These are phyloP conservation scores for Austrolebias charrua DNA, from an alignment of 2,797 vertebrate species.

Conservation along the genomic window DNA sequence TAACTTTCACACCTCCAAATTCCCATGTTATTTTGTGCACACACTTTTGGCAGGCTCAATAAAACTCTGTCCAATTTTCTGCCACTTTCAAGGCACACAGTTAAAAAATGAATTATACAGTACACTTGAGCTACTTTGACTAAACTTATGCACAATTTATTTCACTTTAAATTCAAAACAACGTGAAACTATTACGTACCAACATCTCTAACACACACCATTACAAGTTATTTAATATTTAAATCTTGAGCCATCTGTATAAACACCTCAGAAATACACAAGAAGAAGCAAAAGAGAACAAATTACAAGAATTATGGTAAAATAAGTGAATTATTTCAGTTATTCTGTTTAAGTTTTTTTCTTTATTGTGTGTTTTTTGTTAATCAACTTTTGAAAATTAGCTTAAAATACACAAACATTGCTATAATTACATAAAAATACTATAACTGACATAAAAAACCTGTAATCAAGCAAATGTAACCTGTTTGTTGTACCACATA, in stretches of 20 bases:
- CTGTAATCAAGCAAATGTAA: background rate
- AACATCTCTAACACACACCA: constrained; percentile 16
- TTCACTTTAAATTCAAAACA: constrained; percentile 21
- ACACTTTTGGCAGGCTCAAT: constrained; percentile 46
- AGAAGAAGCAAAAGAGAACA: constrained; percentile 1
- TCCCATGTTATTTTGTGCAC: constrained; percentile 36
- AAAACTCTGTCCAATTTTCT: constrained; percentile 25
- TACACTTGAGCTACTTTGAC: constrained; percentile 20
- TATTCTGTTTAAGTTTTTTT: constrained; percentile 10
- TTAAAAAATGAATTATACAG: background rate
- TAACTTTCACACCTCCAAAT: constrained; percentile 44
- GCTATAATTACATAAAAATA: background rate
- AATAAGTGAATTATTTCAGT: constrained; percentile 12
- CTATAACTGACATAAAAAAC: background rate
- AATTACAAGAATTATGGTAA: background rate
- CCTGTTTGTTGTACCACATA: too few species aligned
- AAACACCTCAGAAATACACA: constrained; percentile 10
- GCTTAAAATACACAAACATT: constrained; percentile 10
- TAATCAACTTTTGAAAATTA: constrained; percentile 5
- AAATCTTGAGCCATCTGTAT: constrained; percentile 9
- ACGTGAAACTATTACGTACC: constrained; percentile 20
- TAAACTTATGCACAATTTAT: constrained; percentile 18
- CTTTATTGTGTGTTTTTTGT: background rate
- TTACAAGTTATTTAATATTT: constrained; percentile 5
- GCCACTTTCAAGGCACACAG: constrained; percentile 6